Conservation (phyloP, 2,113 vertebrate genomes). For the Psettodes erumei region DNA sequence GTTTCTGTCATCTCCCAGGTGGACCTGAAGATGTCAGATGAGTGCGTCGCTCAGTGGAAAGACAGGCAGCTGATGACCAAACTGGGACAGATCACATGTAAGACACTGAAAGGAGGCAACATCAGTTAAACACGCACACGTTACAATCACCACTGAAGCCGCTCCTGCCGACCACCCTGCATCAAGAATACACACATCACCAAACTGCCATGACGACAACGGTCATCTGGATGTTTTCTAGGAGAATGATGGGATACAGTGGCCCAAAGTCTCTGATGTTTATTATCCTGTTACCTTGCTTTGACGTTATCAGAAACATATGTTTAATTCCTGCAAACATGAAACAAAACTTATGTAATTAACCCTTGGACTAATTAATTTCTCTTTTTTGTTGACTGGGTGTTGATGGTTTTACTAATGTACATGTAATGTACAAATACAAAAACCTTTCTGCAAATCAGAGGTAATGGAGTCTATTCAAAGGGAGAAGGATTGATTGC, state of each 20-base stretch:
- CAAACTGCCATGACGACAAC: conserved; percentile 27
- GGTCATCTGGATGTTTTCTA: conserved; percentile 21
- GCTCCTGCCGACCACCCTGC: conserved; percentile 8
- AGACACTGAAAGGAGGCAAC: conserved; percentile 92
- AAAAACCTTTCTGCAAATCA: background rate
- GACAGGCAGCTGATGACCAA: conserved; percentile 91
- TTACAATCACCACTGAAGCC: background rate
- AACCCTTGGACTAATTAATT: background rate
- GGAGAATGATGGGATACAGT: conserved; percentile 9
- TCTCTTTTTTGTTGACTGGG: background rate
- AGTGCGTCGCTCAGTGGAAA: conserved; percentile 92
- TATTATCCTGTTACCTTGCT: background rate
- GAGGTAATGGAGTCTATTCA: background rate
- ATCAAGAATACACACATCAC: background rate
- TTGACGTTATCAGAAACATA: background rate
- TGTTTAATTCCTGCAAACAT: background rate
- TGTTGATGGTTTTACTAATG: background rate
- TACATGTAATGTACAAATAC: conserved; percentile 5
- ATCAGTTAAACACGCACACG: conserved; percentile 86
- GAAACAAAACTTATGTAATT: conserved; percentile 3
- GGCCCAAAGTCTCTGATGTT: no score
- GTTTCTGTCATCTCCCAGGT: conserved; percentile 77
- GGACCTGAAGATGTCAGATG: conserved; percentile 89
- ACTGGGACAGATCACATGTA: conserved; percentile 91
- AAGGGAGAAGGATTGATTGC: background rate